Evolutionary conservation across 2,797 vertebrate species (phyloP), one percentile per base, ranked within the genome.

Genomic region (Hemitrygon akajei): DNA sequence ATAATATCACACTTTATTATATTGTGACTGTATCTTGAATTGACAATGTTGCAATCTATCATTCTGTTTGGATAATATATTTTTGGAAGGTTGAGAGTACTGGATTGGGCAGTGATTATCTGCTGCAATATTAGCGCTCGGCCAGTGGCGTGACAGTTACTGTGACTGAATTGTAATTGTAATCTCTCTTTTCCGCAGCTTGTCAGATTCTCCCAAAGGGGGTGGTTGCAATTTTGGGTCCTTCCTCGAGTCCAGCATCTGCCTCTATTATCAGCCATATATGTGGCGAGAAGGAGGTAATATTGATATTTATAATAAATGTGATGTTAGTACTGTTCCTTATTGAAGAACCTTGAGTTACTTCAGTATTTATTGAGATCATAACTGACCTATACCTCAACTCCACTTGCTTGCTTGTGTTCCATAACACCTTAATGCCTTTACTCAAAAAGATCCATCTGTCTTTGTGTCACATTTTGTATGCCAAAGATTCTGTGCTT

Each of bases 231-330:
- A 98, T 99, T 95, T 97, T 99, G 71, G 99, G 99, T 37, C 99
- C 99, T 7, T 99, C 98, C 14, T 98, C 98, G 95, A 99, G 99
- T 95, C 99, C 99, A 0, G 98, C 99, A 94, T 99, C 98, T 94
- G 99, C 98, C 96, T 99, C 98, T 92, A 99, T 99, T 96, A 99
- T 99, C 97, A 99, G 99, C 97, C 99, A 99, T 97, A 99, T 99
- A 96, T 99, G 98, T 81, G 99, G 99, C 94, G 98, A 99, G 96
- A 99, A 99, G 94, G 99, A 99, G 98, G 99, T 99, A 95, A 98
- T 40, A 56, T 2, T 93, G 91, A 14, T 73, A 73, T 47, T 93
- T 56, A 47, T 18, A 75, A 92, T 56, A 75, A 91, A 37, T 18
- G 34, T 66, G 16, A 89, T 89, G 34, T n/a, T 7, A 37, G n/a